phyloP scores from a whole-genome alignment of 2,113 vertebrate genomes.

The Stomatorhinus ivindoensis region DNA sequence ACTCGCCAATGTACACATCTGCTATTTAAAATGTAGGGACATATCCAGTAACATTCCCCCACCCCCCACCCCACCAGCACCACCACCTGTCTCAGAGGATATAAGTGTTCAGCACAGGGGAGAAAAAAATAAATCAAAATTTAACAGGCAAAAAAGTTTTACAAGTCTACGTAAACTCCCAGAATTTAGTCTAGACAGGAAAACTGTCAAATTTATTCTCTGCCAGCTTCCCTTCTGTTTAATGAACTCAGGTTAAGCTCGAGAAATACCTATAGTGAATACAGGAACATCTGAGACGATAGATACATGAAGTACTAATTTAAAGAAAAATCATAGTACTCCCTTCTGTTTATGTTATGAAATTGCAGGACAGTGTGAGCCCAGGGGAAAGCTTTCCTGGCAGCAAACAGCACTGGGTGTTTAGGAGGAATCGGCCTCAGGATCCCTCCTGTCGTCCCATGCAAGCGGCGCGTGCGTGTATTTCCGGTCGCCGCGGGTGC shows the following conservation, averaged over 20 bases:
- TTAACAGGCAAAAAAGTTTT: slow-evolving; percentile 28
- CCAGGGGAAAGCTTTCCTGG: background rate
- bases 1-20: background rate
- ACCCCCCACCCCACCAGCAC: too few relatives aligned
- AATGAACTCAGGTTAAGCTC: background rate
- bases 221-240: slow-evolving; percentile 19
- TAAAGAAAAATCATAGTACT: background rate
- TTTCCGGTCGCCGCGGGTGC: background rate
- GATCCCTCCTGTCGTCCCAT: background rate
- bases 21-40: background rate
- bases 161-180: slow-evolving; percentile 24
- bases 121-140: slow-evolving; percentile 24
- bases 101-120: background rate
- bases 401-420: background rate
- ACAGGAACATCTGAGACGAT: background rate
- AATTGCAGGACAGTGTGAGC: background rate
- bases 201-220: slow-evolving; percentile 3
- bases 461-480: background rate
- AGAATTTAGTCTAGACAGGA: slow-evolving; percentile 22
- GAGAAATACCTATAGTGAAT: background rate
- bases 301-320: background rate
- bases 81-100: background rate
- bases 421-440: background rate
- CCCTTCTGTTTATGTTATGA: background rate
- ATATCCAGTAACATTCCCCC: background rate